Evolutionary conservation across 2,888 invertebrate genomes (phyloP), one percentile per base, ranked within the genome.

Genomic region (Hydrotaea diabolus): DNA sequence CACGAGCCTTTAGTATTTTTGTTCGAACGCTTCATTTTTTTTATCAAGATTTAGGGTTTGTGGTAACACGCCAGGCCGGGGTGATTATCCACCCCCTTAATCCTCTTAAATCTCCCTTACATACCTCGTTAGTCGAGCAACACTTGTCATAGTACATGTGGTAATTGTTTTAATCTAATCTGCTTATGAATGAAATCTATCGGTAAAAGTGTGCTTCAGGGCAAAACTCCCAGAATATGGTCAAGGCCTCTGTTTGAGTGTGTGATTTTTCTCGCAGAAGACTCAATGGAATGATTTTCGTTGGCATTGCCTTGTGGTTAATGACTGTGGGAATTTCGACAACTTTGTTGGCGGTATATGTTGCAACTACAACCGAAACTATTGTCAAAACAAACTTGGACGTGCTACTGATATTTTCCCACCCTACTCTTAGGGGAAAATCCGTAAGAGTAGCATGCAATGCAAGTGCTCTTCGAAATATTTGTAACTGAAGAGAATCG

Each of bases 271-370:
- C 39, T 31, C 5, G 1, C 17, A 74, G 9, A 43, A 66, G 39
- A 2, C 43, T 43, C 23, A 72, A 26, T 15, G 3, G 15, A 77
- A 71, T 2, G 46, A 71, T 71, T 71, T 71, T 31, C 26, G 15
- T 26, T 69, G 13, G 0, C 13, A 64, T 64, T 55, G 19, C 31
- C 55, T 77, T 79, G 57, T 39, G 74, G 26, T 73, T 86, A 83
- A 85, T 83, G 74, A 79, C 83, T 83, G 81, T 85, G 86, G 81
- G 85, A 86, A 83, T 83, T 83, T 85, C 2, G 31, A 73, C 62
- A 49, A 26, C 64, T 73, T 39, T 55, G 26, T 8, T 26, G 36
- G 8, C 36, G 49, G 71, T 53, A 39, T n/a, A 23, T n/a, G 39
- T 71, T 72, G 53, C 26, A 76, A 62, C 36, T 71, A 19, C 46